Evolutionary conservation across 2,113 vertebrate genomes (phyloP), one percentile per base, ranked within the genome.

Genomic region (Cynopterus brachyotis): DNA sequence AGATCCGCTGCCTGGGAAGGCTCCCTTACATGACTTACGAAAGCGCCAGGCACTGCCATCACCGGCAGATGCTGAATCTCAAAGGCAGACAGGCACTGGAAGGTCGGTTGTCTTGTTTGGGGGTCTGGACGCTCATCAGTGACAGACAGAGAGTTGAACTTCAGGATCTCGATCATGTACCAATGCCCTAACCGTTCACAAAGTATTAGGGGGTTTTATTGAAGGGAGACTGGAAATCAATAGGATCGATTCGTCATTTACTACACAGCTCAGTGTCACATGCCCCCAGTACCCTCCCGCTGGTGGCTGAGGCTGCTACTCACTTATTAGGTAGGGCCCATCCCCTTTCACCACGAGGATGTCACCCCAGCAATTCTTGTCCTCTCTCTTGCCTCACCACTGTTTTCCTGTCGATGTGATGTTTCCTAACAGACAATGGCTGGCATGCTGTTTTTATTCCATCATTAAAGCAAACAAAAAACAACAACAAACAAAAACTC

Each of bases 161-260:
- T 86, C 42, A 73, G 93, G 85, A 91, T 79, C 35, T 64, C 86
- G 69, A 79, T 85, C 81, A 47, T 40, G 42, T 53, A 50, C n/a
- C 40, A 57, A 93, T 40, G 69, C 35, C 73, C 32, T 86, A 37
- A 70, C 67, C 86, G 15, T 79, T 94, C 78, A 57, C 57, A 78
- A 45, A 92, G 64, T 78, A 69, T 95, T 82, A 87, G 67, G 79
- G 79, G 37, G 22, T 83, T 95, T 91, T 84, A 76, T 62, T 76
- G 30, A 53, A 85, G 62, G 35, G 80, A 93, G 86, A 92, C 89
- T 87, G 79, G 66, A 97, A 95, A 64, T 97, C 82, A 57, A 57
- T 97, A 87, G 24, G 86, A 97, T 70, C 78, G 81, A 96, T 91
- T 91, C 13, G 86, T 91, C 93, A 89, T 96, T 94, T 96, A 89